Evolutionary conservation across 2,797 vertebrate genomes (phyloP).

Genomic region (Calcarius lapponicus): DNA sequence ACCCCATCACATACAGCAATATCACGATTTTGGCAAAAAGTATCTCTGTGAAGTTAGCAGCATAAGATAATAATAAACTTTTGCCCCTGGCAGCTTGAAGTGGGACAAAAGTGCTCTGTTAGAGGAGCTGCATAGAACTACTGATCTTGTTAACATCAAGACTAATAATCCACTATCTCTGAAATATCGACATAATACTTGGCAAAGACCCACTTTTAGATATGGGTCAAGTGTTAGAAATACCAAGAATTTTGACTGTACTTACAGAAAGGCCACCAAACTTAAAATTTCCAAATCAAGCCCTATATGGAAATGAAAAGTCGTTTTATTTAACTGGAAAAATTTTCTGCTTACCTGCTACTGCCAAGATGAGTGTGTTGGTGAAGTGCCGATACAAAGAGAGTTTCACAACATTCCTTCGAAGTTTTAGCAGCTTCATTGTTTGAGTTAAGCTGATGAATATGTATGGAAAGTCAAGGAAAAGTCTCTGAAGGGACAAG

Average conservation of each 20-base stretch:
- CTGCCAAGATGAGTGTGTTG: constrained; percentile 94
- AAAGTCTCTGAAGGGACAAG: constrained; percentile 46
- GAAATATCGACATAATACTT: neutral
- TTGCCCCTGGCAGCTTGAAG: neutral
- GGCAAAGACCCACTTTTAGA: neutral
- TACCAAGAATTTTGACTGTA: neutral
- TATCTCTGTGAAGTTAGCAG: neutral
- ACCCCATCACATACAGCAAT: neutral
- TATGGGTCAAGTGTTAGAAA: neutral
- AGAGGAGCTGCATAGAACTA: neutral
- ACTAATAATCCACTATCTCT: neutral
- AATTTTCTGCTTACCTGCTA: constrained; percentile 83
- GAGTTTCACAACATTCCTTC: constrained; percentile 93
- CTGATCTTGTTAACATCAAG: neutral
- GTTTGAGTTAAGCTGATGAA: constrained; percentile 98
- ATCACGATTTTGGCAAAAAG: neutral
- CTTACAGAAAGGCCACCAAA: neutral
- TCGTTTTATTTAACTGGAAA: neutral
- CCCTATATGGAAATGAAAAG: neutral
- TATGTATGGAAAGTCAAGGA: constrained; percentile 89
- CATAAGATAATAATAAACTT: neutral
- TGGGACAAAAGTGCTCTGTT: neutral
- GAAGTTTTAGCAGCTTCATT: constrained; percentile 91
- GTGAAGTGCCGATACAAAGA: constrained; percentile 95
- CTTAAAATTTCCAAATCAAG: neutral